Percentiles rank a stretch among this genome's conserved stretches.
Evolutionary conservation across 2,113 vertebrate species (phyloP).

Genomic region (Calyptommatus sinebrachiatus): DNA sequence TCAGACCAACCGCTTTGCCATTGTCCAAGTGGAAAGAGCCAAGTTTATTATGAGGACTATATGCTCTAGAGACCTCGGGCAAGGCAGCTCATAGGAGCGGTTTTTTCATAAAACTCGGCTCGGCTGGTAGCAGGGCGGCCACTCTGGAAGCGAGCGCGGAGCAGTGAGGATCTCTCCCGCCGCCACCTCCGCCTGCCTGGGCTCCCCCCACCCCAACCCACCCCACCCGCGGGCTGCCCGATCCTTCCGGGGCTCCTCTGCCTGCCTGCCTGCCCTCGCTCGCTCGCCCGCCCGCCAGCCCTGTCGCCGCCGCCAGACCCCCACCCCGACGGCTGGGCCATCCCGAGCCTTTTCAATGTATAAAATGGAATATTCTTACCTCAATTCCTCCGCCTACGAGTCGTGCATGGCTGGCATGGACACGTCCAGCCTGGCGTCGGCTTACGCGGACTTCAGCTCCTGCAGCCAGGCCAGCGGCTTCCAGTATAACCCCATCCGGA

Average conservation of each 20-base stretch:
- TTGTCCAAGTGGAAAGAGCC: constrained; percentile 99
- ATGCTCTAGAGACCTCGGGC: constrained; percentile 99
- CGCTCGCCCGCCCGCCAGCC: constrained; percentile 71
- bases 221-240: constrained; percentile 79
- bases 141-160: constrained; percentile 97
- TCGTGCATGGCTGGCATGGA: constrained; percentile 99
- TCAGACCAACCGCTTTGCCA: constrained; percentile 99
- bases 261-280: constrained; percentile 68
- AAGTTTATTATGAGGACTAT: constrained; percentile 99
- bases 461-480: constrained; percentile 99
- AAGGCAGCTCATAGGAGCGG: constrained; percentile 99
- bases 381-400: constrained; percentile 99
- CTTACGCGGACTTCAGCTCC: constrained; percentile 99
- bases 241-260: not conserved
- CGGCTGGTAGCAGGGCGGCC: constrained; percentile 98
- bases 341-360: constrained; percentile 98
- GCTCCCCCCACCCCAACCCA: constrained; percentile 67
- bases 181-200: constrained; percentile 68
- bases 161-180: constrained; percentile 93
- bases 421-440: constrained; percentile 98
- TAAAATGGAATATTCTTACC: constrained; percentile 99
- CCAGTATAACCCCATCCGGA: constrained; percentile 99
- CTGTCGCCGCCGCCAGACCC: constrained; percentile 61
- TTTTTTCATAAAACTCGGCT: constrained; percentile 99
- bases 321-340: constrained; percentile 78